phyloP scores from a whole-genome alignment of 2,888 invertebrate species.

The Mythimna vitellina region DNA sequence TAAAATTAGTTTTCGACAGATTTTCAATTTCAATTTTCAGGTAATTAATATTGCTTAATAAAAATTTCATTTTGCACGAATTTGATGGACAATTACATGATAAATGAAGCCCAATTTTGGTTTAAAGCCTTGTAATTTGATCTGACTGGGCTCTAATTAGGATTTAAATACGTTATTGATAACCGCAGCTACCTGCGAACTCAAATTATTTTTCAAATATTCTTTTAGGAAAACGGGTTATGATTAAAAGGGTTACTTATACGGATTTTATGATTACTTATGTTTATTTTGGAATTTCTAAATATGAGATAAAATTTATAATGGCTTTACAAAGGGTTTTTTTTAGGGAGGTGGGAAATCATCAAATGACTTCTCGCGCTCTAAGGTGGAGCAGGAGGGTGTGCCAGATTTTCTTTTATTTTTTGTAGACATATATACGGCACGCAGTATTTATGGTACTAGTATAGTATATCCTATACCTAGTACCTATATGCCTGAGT shows the following conservation, averaged over 20 bases:
- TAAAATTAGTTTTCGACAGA: background rate
- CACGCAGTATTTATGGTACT: no score
- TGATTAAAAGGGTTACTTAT: background rate
- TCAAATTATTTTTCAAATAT: background rate
- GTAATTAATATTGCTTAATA: background rate
- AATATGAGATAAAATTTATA: no score
- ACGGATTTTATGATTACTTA: background rate
- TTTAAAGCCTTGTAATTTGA: constrained; percentile 30
- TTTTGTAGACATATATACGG: no score
- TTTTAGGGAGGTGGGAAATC: no score
- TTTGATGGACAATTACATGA: constrained; percentile 5
- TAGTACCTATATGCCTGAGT: no score
- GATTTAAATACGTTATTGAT: constrained; percentile 14
- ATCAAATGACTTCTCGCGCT: no score
- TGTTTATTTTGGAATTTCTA: background rate
- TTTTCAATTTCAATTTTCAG: background rate
- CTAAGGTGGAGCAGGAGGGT: no score
- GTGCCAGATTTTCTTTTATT: no score
- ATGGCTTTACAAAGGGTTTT: no score
- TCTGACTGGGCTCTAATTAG: constrained; percentile 15
- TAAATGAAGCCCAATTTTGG: constrained; percentile 21
- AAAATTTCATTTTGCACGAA: background rate
- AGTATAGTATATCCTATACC: no score
- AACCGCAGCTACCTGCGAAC: background rate
- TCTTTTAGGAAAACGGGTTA: background rate